Evolutionary conservation across 2,113 vertebrate genomes (phyloP), one percentile per base, ranked within the genome.

Genomic region (Himantopus leucocephalus): DNA sequence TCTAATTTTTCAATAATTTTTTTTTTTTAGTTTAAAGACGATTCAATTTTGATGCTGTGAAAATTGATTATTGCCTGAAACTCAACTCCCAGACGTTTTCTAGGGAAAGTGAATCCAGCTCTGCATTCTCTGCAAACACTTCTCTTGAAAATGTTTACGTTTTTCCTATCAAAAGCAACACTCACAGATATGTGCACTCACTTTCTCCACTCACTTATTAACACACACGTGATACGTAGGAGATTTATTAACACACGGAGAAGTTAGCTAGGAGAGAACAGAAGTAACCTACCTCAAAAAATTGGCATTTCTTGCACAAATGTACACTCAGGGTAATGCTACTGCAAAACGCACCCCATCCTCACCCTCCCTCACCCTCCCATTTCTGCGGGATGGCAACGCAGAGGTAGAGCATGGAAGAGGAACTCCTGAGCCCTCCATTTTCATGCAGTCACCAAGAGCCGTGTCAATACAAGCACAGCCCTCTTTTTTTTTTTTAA

Each of bases 171-270:
- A 60, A 88, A 87, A 92, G 18, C 26, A 78, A 30, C 52, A 53
- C 10, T 14, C 48, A 12, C 12, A 43, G 27, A 24, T 23, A 75
- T 0, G 3, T 14, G 43, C 14, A 6, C 10, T 48, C 56, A 35
- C 12, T 21, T 91, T 81, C 81, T 60, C 37, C 64, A 72, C 39
- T 39, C 56, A 6, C n/a, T 88, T 71, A 59, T 74, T 39, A 76
- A 62, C 23, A 53, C 26, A 50, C 14, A 41, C 0, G 0, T 1
- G 1, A 13, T 23, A 63, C 1, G 3, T 8, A 43, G 26, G 39
- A 59, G 48, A 55, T 81, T 45, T 72, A 59, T 53, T 68, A 85
- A 53, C 13, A 80, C 13, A 22, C 0, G 2, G 23, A 70, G 14
- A 74, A 72, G 27, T 15, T 16, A 74, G 21, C 35, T 4, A 67